Conservation (phyloP, 2,888 invertebrate species). For the Nomada goodeniana region DNA sequence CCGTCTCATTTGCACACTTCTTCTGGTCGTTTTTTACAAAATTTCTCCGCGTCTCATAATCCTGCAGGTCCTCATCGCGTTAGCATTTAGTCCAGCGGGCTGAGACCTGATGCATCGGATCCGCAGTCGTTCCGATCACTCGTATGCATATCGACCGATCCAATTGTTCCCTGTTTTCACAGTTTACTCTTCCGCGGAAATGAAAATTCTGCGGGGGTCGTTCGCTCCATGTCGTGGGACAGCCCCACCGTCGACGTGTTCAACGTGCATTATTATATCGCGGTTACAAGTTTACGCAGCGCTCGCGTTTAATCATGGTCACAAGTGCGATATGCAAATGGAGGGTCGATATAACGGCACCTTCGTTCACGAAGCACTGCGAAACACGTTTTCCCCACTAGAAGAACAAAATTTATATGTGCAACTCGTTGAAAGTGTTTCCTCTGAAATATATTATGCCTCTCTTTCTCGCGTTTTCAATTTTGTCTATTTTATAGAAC, state of each 20-base stretch:
- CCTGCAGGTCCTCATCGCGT: neutral
- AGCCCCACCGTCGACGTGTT: neutral
- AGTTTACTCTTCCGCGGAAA: neutral
- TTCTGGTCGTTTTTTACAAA: neutral
- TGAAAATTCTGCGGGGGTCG: neutral
- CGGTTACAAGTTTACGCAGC: neutral
- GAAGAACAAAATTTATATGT: neutral
- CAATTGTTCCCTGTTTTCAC: slow-evolving; percentile 36
- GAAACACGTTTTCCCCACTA: neutral
- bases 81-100: neutral
- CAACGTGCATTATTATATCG: neutral
- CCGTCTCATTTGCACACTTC: too few relatives aligned
- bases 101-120: neutral
- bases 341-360: neutral
- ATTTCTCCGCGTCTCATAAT: neutral
- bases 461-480: neutral
- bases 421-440: too few relatives aligned
- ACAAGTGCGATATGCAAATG: slow-evolving; percentile 1
- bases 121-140: slow-evolving; percentile 3
- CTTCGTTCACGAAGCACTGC: neutral
- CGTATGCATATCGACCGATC: slow-evolving; percentile 32
- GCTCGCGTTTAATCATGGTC: slow-evolving; percentile 17
- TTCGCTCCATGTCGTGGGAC: slow-evolving; percentile 3
- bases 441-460: too few relatives aligned
- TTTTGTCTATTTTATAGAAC: too few relatives aligned